Percentiles rank a stretch among this genome's conserved stretches.
phyloP scores from a whole-genome alignment of 2,888 invertebrate genomes.

The Neoitamus cyanurus region DNA sequence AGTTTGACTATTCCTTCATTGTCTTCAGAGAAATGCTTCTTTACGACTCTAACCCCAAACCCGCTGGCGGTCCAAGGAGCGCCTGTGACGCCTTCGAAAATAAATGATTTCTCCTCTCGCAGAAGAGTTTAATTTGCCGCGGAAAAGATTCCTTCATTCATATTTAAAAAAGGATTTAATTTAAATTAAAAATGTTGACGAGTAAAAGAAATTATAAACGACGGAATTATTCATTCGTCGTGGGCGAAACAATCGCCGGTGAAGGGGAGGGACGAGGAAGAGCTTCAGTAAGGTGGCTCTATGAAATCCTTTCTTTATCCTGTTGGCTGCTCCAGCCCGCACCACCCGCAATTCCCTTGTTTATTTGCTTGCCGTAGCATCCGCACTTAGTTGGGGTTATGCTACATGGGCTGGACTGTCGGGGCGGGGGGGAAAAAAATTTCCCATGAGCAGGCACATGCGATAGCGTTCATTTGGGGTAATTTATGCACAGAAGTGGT shows the following conservation, averaged over 20 bases:
- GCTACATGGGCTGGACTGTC: background rate
- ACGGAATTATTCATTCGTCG: constrained; percentile 41
- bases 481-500: constrained; percentile 46
- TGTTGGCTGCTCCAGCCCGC: background rate
- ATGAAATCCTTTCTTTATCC: constrained; percentile 41
- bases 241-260: constrained; percentile 23
- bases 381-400: background rate
- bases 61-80: constrained; percentile 2
- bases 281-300: background rate
- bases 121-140: constrained; percentile 39
- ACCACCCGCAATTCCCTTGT: background rate
- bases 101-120: constrained; percentile 21
- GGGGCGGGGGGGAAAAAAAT: constrained; percentile 11
- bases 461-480: constrained; percentile 43
- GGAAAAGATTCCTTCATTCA: constrained; percentile 41
- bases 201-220: constrained; percentile 46
- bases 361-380: constrained; percentile 21
- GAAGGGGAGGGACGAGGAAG: background rate
- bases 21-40: constrained; percentile 11
- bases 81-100: constrained; percentile 10
- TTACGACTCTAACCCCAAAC: constrained; percentile 14
- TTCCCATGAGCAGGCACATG: constrained; percentile 44
- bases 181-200: constrained; percentile 44
- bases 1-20: constrained; percentile 44
- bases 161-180: constrained; percentile 47